Evolutionary conservation across 1,140 invertebrate species (phyloP).

Genomic region (Nylanderia fulva): DNA sequence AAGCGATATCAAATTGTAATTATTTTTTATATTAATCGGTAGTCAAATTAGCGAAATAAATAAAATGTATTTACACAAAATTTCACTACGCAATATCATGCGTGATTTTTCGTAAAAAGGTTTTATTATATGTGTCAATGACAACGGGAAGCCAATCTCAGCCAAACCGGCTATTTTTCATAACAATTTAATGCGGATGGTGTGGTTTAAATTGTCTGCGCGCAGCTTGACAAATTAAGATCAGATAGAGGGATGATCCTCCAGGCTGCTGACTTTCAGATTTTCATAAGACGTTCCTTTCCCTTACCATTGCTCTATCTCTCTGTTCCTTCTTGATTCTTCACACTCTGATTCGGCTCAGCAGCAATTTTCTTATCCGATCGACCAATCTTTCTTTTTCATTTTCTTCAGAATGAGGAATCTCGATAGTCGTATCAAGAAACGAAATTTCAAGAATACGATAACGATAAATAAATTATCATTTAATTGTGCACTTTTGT

Average conservation of each 20-base stretch:
- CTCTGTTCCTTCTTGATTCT: slow-evolving; percentile 55
- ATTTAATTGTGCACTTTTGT: neutral
- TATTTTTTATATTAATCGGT: neutral
- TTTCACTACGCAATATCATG: no score
- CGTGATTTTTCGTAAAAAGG: neutral
- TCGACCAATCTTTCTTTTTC: slow-evolving; percentile 38
- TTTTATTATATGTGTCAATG: slow-evolving; percentile 24
- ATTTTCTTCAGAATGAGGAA: slow-evolving; percentile 32
- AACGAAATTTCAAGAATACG: slow-evolving; percentile 11
- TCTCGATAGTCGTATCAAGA: neutral
- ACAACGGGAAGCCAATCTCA: slow-evolving; percentile 29
- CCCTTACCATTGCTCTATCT: slow-evolving; percentile 29
- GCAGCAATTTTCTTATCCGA: slow-evolving; percentile 78
- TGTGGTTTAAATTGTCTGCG: slow-evolving; percentile 76
- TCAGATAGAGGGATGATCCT: slow-evolving; percentile 83
- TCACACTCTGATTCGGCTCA: slow-evolving; percentile 40
- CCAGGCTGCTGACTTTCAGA: slow-evolving; percentile 81
- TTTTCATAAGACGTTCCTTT: slow-evolving; percentile 78
- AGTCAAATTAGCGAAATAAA: no score
- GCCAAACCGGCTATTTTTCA: slow-evolving; percentile 49
- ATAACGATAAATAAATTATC: neutral
- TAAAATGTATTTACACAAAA: no score
- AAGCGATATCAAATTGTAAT: neutral
- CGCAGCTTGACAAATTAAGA: slow-evolving; percentile 81
- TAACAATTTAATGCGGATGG: slow-evolving; percentile 72